Base-by-base conservation (phyloP, 2,113 vertebrate species). In the Cinclus mexicanus region DNA sequence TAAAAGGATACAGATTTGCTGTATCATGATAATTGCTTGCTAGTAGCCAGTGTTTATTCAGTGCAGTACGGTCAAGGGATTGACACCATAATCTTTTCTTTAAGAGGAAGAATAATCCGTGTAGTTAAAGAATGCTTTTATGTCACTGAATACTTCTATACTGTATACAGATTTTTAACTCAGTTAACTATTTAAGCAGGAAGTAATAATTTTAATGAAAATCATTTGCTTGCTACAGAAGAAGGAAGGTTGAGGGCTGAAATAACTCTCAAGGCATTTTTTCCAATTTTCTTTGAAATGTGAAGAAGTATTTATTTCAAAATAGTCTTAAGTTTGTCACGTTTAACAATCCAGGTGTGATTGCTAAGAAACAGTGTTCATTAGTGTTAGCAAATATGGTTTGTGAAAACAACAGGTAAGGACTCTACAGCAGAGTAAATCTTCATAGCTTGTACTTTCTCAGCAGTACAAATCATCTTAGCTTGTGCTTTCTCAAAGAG, bases 41-140 rank as follows among this genome's bases (percentile, higher is more conserved):
- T 83, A 5, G 49, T 64, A 79, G 56, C 50, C 85, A 14, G 56
- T 75, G 83, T 90, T 94, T 76, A 47, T 72, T 90, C 60, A 70
- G 44, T 65, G 63, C 67, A 93, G 37, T 60, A n/a, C 17, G 59
- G 72, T 83, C 46, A 83, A 72, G 71, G 46, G 53, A 88, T 65
- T 88, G 79, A 93, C 41, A 19, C 53, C 31, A 10, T 94, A 85
- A 85, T 89, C 70, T 85, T 91, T 88, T 56, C 55, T 89, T 87
- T 88, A 93, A 80, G 49, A 56, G 57, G 41, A 87, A 35, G 28
- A 82, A 25, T 76, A 70, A 93, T 87, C 52, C 22, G 0, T 78
- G 61, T 68, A 39, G 65, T 93, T 82, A 64, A n/a, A 70, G 42
- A 16, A 31, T 0, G 5, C 44, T 64, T 84, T 64, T 69, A 57